These are phyloP conservation scores for Chrosomus eos DNA, from an alignment of 2,797 vertebrate species.

Conservation along the genomic window DNA sequence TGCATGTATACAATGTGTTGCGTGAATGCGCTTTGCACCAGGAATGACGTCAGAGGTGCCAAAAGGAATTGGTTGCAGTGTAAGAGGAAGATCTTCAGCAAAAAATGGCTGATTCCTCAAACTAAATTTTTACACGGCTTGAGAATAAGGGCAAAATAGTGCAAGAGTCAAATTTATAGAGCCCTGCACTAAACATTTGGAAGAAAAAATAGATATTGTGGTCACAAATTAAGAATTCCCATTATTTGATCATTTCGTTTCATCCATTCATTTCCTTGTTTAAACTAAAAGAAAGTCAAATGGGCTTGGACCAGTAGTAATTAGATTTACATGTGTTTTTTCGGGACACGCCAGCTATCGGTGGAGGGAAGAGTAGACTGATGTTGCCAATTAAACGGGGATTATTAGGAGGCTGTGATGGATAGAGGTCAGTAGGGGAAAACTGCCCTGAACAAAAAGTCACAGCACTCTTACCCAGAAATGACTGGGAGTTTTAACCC, in stretches of 20 bases:
- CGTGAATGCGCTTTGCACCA: background rate
- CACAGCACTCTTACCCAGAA: background rate
- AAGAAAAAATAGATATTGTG: background rate
- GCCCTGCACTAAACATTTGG: background rate
- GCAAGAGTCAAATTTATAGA: background rate
- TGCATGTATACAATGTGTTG: background rate
- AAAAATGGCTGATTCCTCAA: background rate
- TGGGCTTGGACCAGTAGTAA: background rate
- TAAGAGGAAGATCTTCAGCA: background rate
- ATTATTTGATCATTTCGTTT: background rate
- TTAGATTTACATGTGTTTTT: background rate
- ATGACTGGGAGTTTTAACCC: background rate
- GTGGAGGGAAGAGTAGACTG: background rate
- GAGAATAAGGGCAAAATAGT: background rate
- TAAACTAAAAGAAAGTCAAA: background rate
- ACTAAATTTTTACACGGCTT: background rate
- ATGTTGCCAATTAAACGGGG: background rate
- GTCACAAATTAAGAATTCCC: background rate
- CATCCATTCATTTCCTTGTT: background rate
- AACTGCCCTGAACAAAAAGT: background rate
- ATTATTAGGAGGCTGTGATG: background rate
- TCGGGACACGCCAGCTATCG: background rate
- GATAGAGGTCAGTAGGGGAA: conserved; percentile 11
- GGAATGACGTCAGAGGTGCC: background rate
- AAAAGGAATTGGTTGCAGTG: background rate